These are phyloP conservation scores for Frieseomelitta varia DNA, from an alignment of 1,140 invertebrate species.

Conservation along the genomic window DNA sequence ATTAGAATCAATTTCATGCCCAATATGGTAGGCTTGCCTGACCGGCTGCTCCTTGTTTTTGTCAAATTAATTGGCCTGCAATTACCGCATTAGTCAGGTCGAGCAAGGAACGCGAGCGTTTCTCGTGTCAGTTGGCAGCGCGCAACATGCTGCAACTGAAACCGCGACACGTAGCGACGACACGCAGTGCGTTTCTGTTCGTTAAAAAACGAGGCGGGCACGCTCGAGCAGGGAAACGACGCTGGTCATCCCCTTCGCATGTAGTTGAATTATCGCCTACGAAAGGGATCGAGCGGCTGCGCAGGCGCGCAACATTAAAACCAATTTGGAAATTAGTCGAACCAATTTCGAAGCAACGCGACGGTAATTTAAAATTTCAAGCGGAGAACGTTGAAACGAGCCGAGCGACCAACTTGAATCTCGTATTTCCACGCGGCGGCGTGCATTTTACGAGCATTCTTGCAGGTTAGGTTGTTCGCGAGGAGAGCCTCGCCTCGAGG, in stretches of 20 bases:
- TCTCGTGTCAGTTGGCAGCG: constrained; percentile 74
- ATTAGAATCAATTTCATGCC: constrained; percentile 69
- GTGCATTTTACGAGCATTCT: too few species aligned
- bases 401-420: not conserved
- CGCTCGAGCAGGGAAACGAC: not conserved
- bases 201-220: constrained; percentile 40
- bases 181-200: constrained; percentile 33
- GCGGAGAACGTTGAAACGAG: too few species aligned
- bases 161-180: constrained; percentile 50
- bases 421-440: not conserved
- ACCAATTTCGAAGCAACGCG: not conserved
- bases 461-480: not conserved
- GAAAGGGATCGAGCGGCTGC: not conserved
- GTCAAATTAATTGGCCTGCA: constrained; percentile 75
- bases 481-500: constrained; percentile 15
- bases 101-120: constrained; percentile 49
- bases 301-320: constrained; percentile 1
- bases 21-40: constrained; percentile 56
- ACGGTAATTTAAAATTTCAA: not conserved
- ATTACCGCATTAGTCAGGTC: constrained; percentile 72
- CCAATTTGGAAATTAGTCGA: not conserved
- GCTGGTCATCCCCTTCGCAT: not conserved
- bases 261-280: constrained; percentile 25
- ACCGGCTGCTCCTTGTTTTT: constrained; percentile 64
- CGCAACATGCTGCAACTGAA: constrained; percentile 58